Evolutionary conservation across 1,140 invertebrate species (phyloP).

Genomic region (Amyelois transitella): DNA sequence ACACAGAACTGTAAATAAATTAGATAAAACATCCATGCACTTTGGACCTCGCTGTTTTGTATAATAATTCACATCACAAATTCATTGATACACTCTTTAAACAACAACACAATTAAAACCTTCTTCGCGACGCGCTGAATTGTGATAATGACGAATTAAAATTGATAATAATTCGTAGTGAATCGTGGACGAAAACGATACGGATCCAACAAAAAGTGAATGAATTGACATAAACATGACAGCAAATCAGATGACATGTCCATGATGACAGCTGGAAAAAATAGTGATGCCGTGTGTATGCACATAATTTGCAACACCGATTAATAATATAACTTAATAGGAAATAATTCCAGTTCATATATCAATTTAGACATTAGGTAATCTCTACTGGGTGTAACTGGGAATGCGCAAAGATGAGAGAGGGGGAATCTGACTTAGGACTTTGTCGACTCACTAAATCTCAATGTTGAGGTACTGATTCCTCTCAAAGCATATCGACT

Average conservation of each 20-base stretch:
- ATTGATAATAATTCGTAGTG: background rate
- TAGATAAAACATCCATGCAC: constrained; percentile 32
- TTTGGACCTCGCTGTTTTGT: constrained; percentile 43
- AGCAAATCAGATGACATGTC: background rate
- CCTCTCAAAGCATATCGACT: too few species aligned
- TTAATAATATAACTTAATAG: too few species aligned
- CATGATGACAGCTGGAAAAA: too few species aligned
- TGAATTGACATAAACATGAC: background rate
- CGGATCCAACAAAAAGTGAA: background rate
- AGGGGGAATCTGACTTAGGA: too few species aligned
- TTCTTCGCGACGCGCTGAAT: background rate
- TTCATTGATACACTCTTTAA: background rate
- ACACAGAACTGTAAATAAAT: background rate
- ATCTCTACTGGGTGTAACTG: too few species aligned
- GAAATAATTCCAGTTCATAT: too few species aligned
- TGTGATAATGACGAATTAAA: background rate
- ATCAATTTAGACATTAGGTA: too few species aligned
- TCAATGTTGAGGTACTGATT: too few species aligned
- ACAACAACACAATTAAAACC: background rate
- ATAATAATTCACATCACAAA: background rate
- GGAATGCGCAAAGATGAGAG: too few species aligned
- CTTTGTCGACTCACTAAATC: too few species aligned
- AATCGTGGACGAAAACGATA: background rate
- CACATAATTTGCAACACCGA: too few species aligned
- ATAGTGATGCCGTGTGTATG: background rate